phyloP scores from a whole-genome alignment of 2,113 vertebrate species.

The Heterochromis multidens region DNA sequence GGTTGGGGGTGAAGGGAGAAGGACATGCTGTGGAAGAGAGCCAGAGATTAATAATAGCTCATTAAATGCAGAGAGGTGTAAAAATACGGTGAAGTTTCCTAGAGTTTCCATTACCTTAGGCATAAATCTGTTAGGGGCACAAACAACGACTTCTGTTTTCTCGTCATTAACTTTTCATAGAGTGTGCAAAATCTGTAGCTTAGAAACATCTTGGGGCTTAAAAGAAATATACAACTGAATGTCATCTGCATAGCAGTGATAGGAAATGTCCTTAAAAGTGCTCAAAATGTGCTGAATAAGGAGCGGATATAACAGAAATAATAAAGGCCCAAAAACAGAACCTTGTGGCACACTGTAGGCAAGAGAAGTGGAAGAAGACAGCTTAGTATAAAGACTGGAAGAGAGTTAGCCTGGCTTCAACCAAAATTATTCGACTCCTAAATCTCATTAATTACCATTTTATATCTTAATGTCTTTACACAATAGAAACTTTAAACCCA shows the following conservation, averaged over 20 bases:
- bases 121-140: no score
- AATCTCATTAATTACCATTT: not conserved
- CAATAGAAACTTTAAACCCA: not conserved
- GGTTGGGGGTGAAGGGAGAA: no score
- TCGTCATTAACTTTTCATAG: no score
- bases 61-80: no score
- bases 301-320: not conserved
- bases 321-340: not conserved
- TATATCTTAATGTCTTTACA: accelerated
- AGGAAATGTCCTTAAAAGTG: not conserved
- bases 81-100: no score
- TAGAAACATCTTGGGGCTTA: no score
- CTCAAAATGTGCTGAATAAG: not conserved
- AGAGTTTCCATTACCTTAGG: not conserved
- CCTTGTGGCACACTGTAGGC: not conserved
- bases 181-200: no score
- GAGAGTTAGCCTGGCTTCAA: not conserved
- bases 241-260: not conserved
- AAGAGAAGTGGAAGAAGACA: not conserved
- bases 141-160: no score
- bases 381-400: not conserved
- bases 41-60: no score
- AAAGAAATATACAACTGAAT: no score
- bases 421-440: not conserved
- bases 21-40: no score